A percentile compares a stretch with the other conserved stretches of the same genome.
Conservation (phyloP, 2,888 invertebrate species). For the Hololepta plana region DNA sequence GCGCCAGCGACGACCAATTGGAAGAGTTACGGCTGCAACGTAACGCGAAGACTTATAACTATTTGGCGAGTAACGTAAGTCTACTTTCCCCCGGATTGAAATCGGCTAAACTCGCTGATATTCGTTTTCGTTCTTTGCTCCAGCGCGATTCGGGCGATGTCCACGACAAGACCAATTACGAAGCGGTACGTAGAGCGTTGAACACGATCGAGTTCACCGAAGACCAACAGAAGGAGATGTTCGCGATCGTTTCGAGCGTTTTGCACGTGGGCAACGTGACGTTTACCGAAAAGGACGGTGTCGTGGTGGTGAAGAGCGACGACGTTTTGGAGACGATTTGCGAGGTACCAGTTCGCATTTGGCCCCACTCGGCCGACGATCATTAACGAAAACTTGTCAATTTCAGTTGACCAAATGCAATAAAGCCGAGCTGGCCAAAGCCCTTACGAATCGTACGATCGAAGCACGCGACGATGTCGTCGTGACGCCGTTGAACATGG, state of each 20-base stretch:
- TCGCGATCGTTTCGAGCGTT: constrained; percentile 66
- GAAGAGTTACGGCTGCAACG: constrained; percentile 46
- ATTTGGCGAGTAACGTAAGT: constrained; percentile 57
- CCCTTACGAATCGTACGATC: constrained; percentile 71
- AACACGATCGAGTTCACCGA: constrained; percentile 56
- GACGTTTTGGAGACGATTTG: constrained; percentile 46
- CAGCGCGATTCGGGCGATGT: constrained; percentile 22
- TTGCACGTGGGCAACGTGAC: constrained; percentile 76
- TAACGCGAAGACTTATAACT: constrained; percentile 54
- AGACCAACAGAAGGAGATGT: constrained; percentile 56
- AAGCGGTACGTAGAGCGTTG: constrained; percentile 53
- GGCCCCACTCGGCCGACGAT: constrained; percentile 1
- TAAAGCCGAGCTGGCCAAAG: constrained; percentile 42
- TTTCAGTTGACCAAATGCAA: constrained; percentile 57
- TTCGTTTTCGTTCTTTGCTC: not conserved
- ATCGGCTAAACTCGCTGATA: not conserved
- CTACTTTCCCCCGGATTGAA: constrained; percentile 1
- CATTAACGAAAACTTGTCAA: not conserved
- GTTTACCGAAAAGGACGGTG: constrained; percentile 55
- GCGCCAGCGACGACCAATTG: constrained; percentile 47
- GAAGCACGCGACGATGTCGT: constrained; percentile 73
- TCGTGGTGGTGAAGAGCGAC: constrained; percentile 46
- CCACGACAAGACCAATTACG: constrained; percentile 51
- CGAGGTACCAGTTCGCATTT: constrained; percentile 32
- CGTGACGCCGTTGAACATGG: constrained; percentile 59